Evolutionary conservation across 2,888 invertebrate species (phyloP).

Genomic region (Onthophagus sagittarius): DNA sequence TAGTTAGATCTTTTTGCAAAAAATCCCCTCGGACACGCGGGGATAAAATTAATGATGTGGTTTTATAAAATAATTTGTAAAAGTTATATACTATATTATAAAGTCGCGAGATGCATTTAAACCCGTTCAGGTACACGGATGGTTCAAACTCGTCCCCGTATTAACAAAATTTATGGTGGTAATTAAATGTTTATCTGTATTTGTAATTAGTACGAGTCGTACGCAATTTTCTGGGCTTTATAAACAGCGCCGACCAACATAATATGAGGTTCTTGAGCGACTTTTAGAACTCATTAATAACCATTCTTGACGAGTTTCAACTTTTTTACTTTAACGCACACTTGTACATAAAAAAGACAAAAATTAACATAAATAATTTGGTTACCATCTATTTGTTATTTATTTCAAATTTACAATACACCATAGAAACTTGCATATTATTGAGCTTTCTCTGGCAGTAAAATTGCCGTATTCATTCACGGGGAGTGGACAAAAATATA

Average conservation of each 20-base stretch:
- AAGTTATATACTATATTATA: too few species aligned
- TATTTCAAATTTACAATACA: not conserved
- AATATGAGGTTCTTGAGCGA: not conserved
- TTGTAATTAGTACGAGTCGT: not conserved
- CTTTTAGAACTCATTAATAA: not conserved
- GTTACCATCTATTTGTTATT: too few species aligned
- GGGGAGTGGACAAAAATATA: not conserved
- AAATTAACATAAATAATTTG: too few species aligned
- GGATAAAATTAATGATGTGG: not conserved
- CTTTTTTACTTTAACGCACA: not conserved
- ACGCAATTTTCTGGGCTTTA: not conserved
- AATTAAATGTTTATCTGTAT: not conserved
- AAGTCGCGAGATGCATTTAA: not conserved
- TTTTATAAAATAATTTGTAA: too few species aligned
- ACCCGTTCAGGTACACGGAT: not conserved
- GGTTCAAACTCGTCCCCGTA: not conserved
- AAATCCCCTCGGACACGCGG: not conserved
- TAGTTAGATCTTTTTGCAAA: conserved; percentile 2
- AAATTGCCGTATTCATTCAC: not conserved
- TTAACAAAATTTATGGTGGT: not conserved
- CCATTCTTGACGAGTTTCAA: not conserved
- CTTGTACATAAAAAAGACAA: too few species aligned
- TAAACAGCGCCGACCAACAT: not conserved
- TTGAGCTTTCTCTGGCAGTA: not conserved
- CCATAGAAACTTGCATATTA: not conserved